Conservation (phyloP, 2,888 invertebrate species). For the Orthosia gracilis region DNA sequence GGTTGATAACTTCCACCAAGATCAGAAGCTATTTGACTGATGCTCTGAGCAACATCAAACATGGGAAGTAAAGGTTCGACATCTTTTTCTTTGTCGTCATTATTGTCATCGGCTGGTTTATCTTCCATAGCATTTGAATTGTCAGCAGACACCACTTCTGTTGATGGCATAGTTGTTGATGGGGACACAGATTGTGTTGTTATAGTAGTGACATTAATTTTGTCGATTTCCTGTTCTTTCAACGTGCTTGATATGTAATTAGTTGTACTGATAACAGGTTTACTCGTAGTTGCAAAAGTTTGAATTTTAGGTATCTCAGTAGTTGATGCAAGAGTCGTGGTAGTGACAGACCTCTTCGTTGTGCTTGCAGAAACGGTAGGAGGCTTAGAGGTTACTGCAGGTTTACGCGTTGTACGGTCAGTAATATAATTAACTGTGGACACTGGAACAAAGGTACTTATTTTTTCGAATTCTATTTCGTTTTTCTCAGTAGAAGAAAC, state of each 20-base stretch:
- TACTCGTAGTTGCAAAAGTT: constrained; percentile 56
- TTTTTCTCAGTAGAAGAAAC: constrained; percentile 74
- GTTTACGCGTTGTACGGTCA: constrained; percentile 75
- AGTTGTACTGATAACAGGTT: constrained; percentile 63
- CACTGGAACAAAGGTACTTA: constrained; percentile 81
- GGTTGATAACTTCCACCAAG: constrained; percentile 83
- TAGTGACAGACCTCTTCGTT: constrained; percentile 60
- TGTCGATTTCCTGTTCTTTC: constrained; percentile 74
- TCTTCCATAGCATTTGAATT: constrained; percentile 62
- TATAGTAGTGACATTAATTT: constrained; percentile 81
- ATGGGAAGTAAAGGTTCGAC: constrained; percentile 76
- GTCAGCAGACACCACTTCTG: constrained; percentile 75
- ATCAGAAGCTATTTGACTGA: constrained; percentile 89
- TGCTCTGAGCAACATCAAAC: constrained; percentile 88
- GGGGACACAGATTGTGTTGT: constrained; percentile 88
- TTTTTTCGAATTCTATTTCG: constrained; percentile 75
- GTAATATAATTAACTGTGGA: constrained; percentile 79
- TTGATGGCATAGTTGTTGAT: constrained; percentile 82
- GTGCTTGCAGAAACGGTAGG: constrained; percentile 53
- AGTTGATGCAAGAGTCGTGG: constrained; percentile 46
- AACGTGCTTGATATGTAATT: constrained; percentile 62
- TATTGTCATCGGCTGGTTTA: constrained; percentile 43
- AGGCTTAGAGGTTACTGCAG: constrained; percentile 68
- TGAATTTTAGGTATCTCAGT: constrained; percentile 47
- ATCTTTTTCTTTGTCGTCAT: constrained; percentile 65